Percentiles rank a stretch among this genome's conserved stretches.
phyloP scores from a whole-genome alignment of 2,888 invertebrate genomes.

The Siphonodentalium dalli region DNA sequence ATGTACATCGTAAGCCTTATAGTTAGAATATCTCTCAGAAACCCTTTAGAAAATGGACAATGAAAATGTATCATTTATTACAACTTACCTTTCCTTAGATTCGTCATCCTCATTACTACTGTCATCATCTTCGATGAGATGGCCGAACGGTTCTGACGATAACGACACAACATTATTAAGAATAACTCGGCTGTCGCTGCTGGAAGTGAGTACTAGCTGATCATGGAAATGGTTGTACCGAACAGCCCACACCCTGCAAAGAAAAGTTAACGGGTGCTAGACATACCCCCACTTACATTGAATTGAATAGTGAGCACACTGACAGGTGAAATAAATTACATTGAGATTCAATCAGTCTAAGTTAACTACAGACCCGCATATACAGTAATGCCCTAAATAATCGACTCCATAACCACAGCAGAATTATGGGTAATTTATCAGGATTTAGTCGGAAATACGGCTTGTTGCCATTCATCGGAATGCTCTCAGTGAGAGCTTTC shows the following conservation, averaged over 20 bases:
- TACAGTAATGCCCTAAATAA: too few relatives aligned
- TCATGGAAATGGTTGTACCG: constrained; percentile 97
- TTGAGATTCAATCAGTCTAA: neutral
- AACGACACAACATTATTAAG: constrained; percentile 87
- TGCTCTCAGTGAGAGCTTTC: too few relatives aligned
- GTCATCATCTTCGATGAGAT: constrained; percentile 66
- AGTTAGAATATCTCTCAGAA: too few relatives aligned
- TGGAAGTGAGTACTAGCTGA: constrained; percentile 90
- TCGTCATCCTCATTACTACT: constrained; percentile 56
- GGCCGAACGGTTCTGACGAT: constrained; percentile 80
- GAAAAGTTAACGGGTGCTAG: neutral
- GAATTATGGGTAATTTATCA: too few relatives aligned
- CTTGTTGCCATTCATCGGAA: too few relatives aligned
- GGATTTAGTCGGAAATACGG: too few relatives aligned
- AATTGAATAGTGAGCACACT: neutral
- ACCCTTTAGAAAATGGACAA: too few relatives aligned
- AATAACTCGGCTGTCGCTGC: constrained; percentile 91
- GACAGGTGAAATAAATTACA: neutral
- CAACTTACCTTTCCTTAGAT: constrained; percentile 39
- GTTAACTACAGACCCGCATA: too few relatives aligned
- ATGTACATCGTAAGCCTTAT: too few relatives aligned
- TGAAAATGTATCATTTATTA: too few relatives aligned
- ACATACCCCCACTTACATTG: neutral
- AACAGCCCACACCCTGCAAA: constrained; percentile 84
- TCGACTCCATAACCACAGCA: too few relatives aligned